phyloP scores from a whole-genome alignment of 2,113 vertebrate species.

The Sturnira hondurensis region DNA sequence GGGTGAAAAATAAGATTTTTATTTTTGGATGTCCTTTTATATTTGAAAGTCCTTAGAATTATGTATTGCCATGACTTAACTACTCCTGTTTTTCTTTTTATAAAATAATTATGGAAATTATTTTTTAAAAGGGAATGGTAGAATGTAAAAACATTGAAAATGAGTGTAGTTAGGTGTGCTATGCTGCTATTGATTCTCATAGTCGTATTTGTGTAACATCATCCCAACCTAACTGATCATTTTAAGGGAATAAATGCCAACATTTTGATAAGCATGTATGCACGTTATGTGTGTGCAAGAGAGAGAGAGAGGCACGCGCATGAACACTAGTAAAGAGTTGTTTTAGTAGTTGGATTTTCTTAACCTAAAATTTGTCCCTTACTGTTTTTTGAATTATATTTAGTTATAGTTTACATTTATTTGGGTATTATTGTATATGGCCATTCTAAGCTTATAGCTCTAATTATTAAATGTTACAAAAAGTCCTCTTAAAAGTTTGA shows the following conservation, averaged over 20 bases:
- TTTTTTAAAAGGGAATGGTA: background rate
- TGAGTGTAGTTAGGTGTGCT: fast-evolving
- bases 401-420: background rate
- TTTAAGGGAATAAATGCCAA: background rate
- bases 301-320: background rate
- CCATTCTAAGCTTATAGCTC: background rate
- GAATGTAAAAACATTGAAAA: background rate
- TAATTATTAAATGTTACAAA: background rate
- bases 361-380: background rate
- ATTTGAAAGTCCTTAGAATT: background rate
- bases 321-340: background rate
- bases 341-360: background rate
- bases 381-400: background rate
- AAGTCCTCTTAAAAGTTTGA: background rate
- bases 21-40: background rate
- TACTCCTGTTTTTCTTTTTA: background rate
- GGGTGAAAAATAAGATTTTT: constrained; percentile 7
- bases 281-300: background rate
- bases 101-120: background rate
- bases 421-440: background rate
- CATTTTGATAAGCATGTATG: background rate
- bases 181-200: background rate
- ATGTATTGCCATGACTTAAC: background rate
- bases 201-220: background rate
- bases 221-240: background rate